Base-by-base conservation (phyloP, 2,113 vertebrate genomes). In the Leuciscus idus region DNA sequence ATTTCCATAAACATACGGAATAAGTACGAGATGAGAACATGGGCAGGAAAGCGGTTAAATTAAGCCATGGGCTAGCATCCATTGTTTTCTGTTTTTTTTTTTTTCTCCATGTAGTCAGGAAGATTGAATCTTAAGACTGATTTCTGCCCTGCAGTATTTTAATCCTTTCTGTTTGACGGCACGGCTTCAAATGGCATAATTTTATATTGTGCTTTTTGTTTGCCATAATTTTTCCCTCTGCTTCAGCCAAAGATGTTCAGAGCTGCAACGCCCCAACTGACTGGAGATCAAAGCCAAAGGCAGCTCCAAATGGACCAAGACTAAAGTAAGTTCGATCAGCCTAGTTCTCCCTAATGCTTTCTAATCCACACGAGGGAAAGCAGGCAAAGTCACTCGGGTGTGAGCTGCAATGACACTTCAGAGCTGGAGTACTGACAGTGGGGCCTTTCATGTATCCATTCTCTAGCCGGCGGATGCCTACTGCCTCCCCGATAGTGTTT, bases 251-350 rank as follows among this genome's bases (percentile, higher is more conserved):
- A 93, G 93, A 91, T 89, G 19, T 81, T 23, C 78, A 83, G 52
- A 90, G 84, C 9, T 85, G 84, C 30, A 94, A 95, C 1, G 89
- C 81, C 46, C 95, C 94, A 0, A 92, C 91, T 17, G 93, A 93
- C 0, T 95, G 95, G 95, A 95, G 95, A 85, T 89, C 94, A 17
- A 93, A 59, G 15, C 48, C 95, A 87, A 95, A 94, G 87, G 95
- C 95, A 0, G 90, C 95, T 87, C 90, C 90, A 52, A 91, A 86
- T 5, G 89, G 87, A 36, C 79, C 19, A 1, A 15, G 39, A 0
- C n/a, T 84, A 2, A 92, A 39, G 93, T 97, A 96, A 97, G 97
- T 93, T 91, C 92, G 88, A 62, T 83, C 23, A 70, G n/a, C 52
- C n/a, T 57, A 11, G 85, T 84, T 85, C n/a, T 72, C 68, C 73